Base-by-base conservation (phyloP, 2,888 invertebrate species). In the Drosophila macrothrix region DNA sequence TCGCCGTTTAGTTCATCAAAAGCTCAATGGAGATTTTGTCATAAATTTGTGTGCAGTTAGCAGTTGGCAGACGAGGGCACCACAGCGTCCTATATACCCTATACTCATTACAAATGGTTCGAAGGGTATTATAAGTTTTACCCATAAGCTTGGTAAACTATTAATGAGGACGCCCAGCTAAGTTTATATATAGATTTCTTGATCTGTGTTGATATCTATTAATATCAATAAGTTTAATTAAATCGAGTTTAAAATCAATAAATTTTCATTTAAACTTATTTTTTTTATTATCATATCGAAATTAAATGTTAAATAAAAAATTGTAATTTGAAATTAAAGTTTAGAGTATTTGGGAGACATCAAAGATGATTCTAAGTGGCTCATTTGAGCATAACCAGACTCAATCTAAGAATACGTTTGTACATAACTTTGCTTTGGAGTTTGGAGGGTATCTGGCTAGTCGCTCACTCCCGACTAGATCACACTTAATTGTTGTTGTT, bases 31-130 rank as follows among this genome's bases (percentile, higher is more conserved):
- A 75, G 76, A 55, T 78, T 75, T 75, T 75, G 84, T 85, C 86
- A 85, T 70, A 80, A 74, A 73, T 83, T 85, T 82, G 52, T 65
- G 73, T 55, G 69, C 74, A 84, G 52, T 73, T 80, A 74, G 67
- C 67, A 63, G 29, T 62, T 37, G 56, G 35, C 41, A 39, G 55
- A 35, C 31, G 29, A 33, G 39, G 33, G 43, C 43, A 29, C 19
- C 19, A 56, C 37, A 67, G 43, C 28, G 28, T 54, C 41, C 49
- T 29, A n/a, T 12, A 68, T 58, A 52, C 68, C 67, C 67, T 73
- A 54, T 49, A 52, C 9, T n/a, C 31, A 16, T 16, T 9, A 2
- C 39, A 39, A 14, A n/a, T 28, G 19, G 3, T 25, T 39, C n/a
- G 12, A 37, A 25, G 5, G 33, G 9, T 22, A 14, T 16, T 54